Percentiles rank a stretch among this genome's conserved stretches.
Conservation (phyloP, 2,888 invertebrate species). For the Philaethria dido region DNA sequence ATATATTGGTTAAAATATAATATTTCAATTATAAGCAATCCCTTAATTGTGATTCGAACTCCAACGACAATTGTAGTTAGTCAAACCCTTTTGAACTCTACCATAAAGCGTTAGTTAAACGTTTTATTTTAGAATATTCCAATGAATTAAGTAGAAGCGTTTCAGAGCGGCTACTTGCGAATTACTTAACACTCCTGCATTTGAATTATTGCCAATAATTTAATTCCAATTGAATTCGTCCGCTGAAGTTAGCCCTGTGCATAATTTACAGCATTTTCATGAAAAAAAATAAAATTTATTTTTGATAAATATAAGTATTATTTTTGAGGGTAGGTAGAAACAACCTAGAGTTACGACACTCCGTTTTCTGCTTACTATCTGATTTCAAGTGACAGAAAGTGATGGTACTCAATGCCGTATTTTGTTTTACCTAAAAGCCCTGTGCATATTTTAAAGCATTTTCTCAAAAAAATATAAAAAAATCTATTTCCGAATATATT, state of each 20-base stretch:
- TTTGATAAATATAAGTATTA: no score
- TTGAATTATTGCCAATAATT: slow-evolving; percentile 45
- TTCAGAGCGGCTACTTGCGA: slow-evolving; percentile 25
- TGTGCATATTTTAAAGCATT: no score
- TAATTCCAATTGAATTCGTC: slow-evolving; percentile 41
- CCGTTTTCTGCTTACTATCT: no score
- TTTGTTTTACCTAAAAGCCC: no score
- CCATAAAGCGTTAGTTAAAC: background rate
- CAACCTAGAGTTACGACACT: no score
- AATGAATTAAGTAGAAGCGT: slow-evolving; percentile 37
- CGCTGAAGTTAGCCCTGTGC: slow-evolving; percentile 27
- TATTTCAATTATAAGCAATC: background rate
- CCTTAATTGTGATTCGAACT: slow-evolving; percentile 1
- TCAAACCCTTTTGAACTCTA: background rate
- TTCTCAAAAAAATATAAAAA: no score
- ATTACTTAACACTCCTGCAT: slow-evolving; percentile 42
- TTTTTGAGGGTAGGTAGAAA: no score
- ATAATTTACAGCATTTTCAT: slow-evolving; percentile 25
- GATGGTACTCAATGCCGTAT: no score
- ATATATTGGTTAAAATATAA: background rate
- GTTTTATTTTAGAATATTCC: slow-evolving; percentile 35
- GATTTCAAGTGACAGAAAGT: no score
- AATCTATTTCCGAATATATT: no score
- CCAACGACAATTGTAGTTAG: background rate
- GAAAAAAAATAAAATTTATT: no score